Conservation (phyloP, 2,113 vertebrate species). For the Macroglossus sobrinus region DNA sequence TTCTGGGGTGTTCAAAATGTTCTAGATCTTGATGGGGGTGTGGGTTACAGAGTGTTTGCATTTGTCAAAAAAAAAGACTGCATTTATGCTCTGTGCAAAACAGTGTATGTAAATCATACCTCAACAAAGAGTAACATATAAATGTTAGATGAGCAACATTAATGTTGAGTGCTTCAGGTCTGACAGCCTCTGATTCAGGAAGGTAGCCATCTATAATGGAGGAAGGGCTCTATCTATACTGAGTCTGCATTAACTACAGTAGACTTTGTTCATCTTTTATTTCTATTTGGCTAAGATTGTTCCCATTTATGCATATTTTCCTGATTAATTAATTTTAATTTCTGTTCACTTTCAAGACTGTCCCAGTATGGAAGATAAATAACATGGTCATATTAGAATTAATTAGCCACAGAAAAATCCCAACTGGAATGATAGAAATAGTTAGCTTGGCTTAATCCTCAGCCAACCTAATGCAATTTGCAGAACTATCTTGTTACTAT, state of each 20-base stretch:
- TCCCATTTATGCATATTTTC: neutral
- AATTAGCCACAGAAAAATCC: neutral
- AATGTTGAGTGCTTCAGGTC: neutral
- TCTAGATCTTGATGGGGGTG: neutral
- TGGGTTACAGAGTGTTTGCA: neutral
- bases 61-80: neutral
- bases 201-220: neutral
- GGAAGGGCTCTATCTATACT: neutral
- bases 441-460: neutral
- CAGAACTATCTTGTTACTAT: neutral
- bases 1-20: neutral
- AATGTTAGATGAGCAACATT: neutral
- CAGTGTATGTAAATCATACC: neutral
- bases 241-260: neutral
- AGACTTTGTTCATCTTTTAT: neutral
- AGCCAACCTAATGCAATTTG: neutral
- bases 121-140: neutral
- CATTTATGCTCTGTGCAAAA: neutral
- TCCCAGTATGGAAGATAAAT: neutral
- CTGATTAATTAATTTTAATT: neutral
- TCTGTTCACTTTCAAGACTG: neutral
- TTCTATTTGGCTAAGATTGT: neutral
- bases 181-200: neutral
- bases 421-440: neutral
- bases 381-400: neutral